Base-by-base conservation (phyloP, 2,888 invertebrate genomes). In the Drosophila algonquin region DNA sequence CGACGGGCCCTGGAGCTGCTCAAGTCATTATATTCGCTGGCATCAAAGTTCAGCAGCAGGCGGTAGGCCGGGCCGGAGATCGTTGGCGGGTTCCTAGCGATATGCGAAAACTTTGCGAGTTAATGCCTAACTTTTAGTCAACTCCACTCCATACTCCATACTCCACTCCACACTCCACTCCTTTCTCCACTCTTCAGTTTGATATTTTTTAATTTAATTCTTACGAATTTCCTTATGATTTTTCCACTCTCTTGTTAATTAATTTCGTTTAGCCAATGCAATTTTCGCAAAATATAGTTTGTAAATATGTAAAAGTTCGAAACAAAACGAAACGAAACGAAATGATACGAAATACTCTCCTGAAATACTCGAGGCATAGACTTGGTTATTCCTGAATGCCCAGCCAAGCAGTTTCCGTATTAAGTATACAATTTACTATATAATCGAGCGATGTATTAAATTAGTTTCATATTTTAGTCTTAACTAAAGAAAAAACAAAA, bases 11-110 rank as follows among this genome's bases (percentile, higher is more conserved):
- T 97, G 83, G 96, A 97, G 92, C 93, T 97, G 80, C 94, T 97
- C 89, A 95, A 96, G 92, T 96, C 97, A 75, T 93, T 97, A 64
- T 97, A 97, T 92, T 95, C 96, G 74, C 95, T 97, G 90, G 97
- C 97, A 63, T 96, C 97, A 21, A 95, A 95, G 93, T 97, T 96
- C 64, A 89, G 89, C 94, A 96, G 96, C 84, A 94, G 93, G 93
- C 93, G 93, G 90, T 92, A 86, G 83, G 58, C 40, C 40, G 40
- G 69, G 69, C 61, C 72, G 63, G 75, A 87, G 86, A 81, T 48
- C 69, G 81, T 59, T 73, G 60, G 51, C 86, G 67, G 40, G 85
- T 83, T 83, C 80, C 85, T 83, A 83, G 57, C 57, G 78, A 67
- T 76, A 74, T 75, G 63, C 77, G 70, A 52, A 73, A 63, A 64